Evolutionary conservation across 1,140 invertebrate genomes (phyloP).

Genomic region (Sinella curviseta): DNA sequence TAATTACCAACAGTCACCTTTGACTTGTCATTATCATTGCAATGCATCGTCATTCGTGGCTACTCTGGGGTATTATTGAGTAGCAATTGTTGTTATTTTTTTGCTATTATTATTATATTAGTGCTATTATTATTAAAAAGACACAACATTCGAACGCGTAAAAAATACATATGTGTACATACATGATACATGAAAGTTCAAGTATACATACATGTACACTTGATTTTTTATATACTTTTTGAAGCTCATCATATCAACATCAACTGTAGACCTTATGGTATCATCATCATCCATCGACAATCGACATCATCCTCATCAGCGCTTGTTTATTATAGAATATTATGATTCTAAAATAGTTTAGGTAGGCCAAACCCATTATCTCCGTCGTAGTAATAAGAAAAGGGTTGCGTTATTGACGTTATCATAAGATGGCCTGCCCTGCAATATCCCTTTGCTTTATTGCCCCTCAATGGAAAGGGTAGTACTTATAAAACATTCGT

Average conservation of each 20-base stretch:
- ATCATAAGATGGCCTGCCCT: not conserved
- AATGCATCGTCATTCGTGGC: not conserved
- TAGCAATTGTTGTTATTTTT: conserved; percentile 12
- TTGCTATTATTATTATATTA: conserved; percentile 8
- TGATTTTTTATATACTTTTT: not conserved
- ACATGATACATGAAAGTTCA: not conserved
- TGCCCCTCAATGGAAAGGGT: too few species aligned
- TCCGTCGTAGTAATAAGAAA: not conserved
- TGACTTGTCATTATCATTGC: not conserved
- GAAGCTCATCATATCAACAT: not conserved
- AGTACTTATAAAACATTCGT: too few species aligned
- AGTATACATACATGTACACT: not conserved
- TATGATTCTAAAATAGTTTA: not conserved
- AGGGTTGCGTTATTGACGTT: not conserved
- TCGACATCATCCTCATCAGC: not conserved
- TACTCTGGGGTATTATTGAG: not conserved
- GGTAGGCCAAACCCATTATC: conserved; percentile 22
- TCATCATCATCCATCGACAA: not conserved
- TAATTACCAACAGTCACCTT: not conserved
- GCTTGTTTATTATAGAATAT: not conserved
- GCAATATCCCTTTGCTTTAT: too few species aligned
- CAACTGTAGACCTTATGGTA: too few species aligned
- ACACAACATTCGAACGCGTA: not conserved
- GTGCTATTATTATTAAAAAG: conserved; percentile 2
- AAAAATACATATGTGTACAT: not conserved